Evolutionary conservation across 2,888 invertebrate genomes (phyloP).

Genomic region (Ochropacha duplaris): DNA sequence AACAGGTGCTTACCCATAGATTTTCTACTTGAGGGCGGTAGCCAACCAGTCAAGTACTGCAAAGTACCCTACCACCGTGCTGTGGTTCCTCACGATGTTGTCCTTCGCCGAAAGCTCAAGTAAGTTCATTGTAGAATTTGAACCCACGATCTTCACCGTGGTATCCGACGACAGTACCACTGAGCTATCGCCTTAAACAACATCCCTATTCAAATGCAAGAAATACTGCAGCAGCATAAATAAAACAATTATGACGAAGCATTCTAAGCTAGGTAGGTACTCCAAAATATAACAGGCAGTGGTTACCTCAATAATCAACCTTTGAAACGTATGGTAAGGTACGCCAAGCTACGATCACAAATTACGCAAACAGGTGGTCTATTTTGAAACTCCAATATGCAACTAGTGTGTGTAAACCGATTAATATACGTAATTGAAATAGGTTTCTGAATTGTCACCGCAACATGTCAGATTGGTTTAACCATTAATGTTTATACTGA

Average conservation of each 20-base stretch:
- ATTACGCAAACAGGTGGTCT: background rate
- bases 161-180: too few relatives aligned
- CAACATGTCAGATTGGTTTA: background rate
- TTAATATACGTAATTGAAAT: background rate
- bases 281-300: background rate
- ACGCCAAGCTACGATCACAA: background rate
- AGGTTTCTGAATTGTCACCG: background rate
- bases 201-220: background rate
- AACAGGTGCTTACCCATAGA: too few relatives aligned
- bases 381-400: background rate
- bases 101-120: too few relatives aligned
- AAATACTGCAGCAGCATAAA: background rate
- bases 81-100: too few relatives aligned
- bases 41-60: too few relatives aligned
- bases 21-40: too few relatives aligned
- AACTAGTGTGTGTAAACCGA: conserved; percentile 2
- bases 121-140: too few relatives aligned
- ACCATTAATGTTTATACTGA: too few relatives aligned
- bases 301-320: background rate
- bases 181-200: too few relatives aligned
- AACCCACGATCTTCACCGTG: too few relatives aligned
- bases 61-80: too few relatives aligned
- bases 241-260: too few relatives aligned
- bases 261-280: background rate
- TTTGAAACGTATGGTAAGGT: background rate